Evolutionary conservation across 2,888 invertebrate species (phyloP), one percentile per base, ranked within the genome.

Genomic region (Drosophila mettleri): DNA sequence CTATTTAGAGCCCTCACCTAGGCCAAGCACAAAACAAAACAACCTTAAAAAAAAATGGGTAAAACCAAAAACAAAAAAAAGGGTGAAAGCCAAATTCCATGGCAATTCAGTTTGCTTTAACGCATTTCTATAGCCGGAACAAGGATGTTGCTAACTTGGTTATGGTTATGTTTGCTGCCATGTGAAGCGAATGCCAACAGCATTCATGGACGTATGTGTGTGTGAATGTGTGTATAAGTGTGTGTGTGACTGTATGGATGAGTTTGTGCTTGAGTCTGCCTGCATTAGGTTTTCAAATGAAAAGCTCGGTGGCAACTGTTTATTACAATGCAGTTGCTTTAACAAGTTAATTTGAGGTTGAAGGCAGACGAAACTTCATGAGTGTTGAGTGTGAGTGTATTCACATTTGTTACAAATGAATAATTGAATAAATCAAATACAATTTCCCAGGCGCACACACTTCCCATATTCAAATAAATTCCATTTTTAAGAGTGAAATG

Each of bases 41-140:
- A 34, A 22, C 18, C 53, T 20, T 33, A 39, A 45, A 67, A 52
- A 48, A 51, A 67, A 54, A 36, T 22, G 5, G 20, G 38, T 41
- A 51, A 55, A 41, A 38, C 38, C 58, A 24, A 43, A 24, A 43
- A 24, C 3, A 14, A 41, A 27, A 53, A 68, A 60, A 62, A 57
- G 60, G 69, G 63, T 78, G 66, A 86, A 86, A 82, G 80, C 74
- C 71, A 86, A 83, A 77, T 86, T 83, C 84, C 77, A 64, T 5
- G 43, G 69, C 62, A 72, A 80, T 52, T 52, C 72, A 71, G 74
- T 80, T 80, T 69, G 75, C 80, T 70, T 74, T 74, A 85, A 86
- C 83, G 83, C 86, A 87, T 82, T 85, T 83, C 77, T 79, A 87
- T 79, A 74, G 71, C 83, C 83, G 80, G 76, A 81, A 85, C 74